These are phyloP conservation scores for Cremastinae sp. DNA, from an alignment of 2,888 invertebrate genomes.

Conservation along the genomic window DNA sequence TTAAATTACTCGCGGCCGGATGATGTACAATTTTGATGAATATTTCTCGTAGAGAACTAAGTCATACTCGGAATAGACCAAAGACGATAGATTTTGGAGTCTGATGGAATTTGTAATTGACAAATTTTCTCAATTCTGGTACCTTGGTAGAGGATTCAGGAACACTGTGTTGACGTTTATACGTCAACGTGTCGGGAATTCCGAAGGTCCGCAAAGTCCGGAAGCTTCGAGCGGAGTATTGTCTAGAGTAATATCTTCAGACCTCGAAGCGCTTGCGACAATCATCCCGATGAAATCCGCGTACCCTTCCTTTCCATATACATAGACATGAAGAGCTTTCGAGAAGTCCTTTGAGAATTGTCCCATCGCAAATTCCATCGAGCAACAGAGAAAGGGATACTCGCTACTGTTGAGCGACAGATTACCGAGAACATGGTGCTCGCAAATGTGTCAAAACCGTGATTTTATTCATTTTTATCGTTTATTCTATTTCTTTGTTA, in stretches of 20 bases:
- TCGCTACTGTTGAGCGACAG: constrained; percentile 12
- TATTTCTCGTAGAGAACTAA: too few relatives aligned
- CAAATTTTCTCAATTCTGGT: too few relatives aligned
- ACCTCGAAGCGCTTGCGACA: constrained; percentile 19
- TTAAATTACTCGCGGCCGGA: too few relatives aligned
- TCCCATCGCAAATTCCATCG: constrained; percentile 24
- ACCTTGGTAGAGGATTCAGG: too few relatives aligned
- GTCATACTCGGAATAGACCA: too few relatives aligned
- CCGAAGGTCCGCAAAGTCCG: constrained; percentile 35
- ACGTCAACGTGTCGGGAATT: constrained; percentile 39
- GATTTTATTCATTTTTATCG: not conserved
- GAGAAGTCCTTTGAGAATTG: constrained; percentile 43
- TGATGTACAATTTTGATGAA: too few relatives aligned
- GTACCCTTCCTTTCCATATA: constrained; percentile 26
- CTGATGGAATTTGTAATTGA: too few relatives aligned
- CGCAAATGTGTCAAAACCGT: not conserved
- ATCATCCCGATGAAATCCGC: constrained; percentile 46
- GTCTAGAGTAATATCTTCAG: constrained; percentile 39
- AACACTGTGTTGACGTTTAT: not conserved
- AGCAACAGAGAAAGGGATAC: not conserved
- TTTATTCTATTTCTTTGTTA: too few relatives aligned
- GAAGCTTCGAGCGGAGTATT: constrained; percentile 4
- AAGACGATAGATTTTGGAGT: too few relatives aligned
- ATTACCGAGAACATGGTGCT: constrained; percentile 12
- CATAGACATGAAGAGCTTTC: constrained; percentile 28